phyloP scores from a whole-genome alignment of 2,113 vertebrate species.

The Phaethornis superciliosus region DNA sequence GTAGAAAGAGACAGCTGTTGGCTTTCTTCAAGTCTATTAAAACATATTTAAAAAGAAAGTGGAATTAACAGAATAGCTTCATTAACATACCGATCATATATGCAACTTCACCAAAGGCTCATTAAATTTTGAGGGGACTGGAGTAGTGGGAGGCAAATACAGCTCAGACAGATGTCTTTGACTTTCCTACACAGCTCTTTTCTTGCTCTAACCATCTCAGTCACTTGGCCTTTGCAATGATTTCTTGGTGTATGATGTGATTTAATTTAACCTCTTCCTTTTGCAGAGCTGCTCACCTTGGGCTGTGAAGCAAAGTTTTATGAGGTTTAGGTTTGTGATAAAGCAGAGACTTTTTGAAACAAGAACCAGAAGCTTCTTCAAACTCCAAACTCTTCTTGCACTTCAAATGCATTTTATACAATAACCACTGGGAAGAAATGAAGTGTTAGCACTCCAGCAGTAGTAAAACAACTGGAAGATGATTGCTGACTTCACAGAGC shows the following conservation, averaged over 20 bases:
- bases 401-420: background rate
- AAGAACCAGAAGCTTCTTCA: background rate
- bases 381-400: background rate
- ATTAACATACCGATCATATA: background rate
- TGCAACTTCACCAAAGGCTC: background rate
- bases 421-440: background rate
- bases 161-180: background rate
- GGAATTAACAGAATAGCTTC: background rate
- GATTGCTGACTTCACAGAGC: background rate
- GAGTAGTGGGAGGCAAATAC: background rate
- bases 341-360: background rate
- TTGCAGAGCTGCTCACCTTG: background rate
- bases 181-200: background rate
- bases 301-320: background rate
- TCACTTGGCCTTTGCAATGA: background rate
- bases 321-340: background rate
- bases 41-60: background rate
- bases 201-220: background rate
- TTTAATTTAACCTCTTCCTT: background rate
- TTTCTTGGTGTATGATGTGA: background rate
- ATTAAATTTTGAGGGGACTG: background rate
- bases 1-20: constrained; percentile 1
- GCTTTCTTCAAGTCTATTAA: constrained; percentile 9
- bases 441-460: background rate
- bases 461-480: background rate